phyloP scores from a whole-genome alignment of 2,888 invertebrate species.

The Pecten maximus region DNA sequence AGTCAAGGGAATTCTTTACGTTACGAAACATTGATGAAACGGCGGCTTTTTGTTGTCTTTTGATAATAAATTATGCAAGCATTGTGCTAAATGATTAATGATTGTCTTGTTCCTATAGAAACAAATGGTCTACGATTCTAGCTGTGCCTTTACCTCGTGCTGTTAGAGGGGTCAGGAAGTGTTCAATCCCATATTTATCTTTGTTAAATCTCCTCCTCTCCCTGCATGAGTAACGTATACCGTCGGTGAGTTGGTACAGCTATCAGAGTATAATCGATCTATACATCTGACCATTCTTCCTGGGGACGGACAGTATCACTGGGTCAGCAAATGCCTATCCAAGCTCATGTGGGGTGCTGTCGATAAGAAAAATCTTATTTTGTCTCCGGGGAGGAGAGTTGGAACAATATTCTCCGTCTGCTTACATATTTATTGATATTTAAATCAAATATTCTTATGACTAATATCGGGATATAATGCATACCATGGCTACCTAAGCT shows the following conservation, averaged over 20 bases:
- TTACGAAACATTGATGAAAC: too few species aligned
- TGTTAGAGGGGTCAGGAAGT: background rate
- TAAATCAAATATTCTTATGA: background rate
- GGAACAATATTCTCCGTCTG: background rate
- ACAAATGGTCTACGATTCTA: too few species aligned
- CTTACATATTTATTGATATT: background rate
- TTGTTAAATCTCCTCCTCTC: background rate
- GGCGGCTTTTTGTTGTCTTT: too few species aligned
- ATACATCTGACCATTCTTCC: background rate
- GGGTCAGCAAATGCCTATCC: background rate
- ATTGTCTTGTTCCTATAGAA: too few species aligned
- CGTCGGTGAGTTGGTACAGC: background rate
- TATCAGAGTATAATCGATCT: background rate
- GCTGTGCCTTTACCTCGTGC: background rate
- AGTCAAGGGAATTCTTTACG: too few species aligned
- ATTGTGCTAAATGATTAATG: too few species aligned
- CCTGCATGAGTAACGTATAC: background rate
- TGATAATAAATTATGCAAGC: too few species aligned
- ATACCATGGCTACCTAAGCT: background rate
- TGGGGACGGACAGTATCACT: background rate
- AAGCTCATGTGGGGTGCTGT: background rate
- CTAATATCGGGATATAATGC: background rate
- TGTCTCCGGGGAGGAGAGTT: background rate
- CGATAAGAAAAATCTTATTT: background rate
- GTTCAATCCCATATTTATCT: background rate